These are phyloP conservation scores for Eciton burchellii DNA, from an alignment of 1,140 invertebrate genomes.

Conservation along the genomic window DNA sequence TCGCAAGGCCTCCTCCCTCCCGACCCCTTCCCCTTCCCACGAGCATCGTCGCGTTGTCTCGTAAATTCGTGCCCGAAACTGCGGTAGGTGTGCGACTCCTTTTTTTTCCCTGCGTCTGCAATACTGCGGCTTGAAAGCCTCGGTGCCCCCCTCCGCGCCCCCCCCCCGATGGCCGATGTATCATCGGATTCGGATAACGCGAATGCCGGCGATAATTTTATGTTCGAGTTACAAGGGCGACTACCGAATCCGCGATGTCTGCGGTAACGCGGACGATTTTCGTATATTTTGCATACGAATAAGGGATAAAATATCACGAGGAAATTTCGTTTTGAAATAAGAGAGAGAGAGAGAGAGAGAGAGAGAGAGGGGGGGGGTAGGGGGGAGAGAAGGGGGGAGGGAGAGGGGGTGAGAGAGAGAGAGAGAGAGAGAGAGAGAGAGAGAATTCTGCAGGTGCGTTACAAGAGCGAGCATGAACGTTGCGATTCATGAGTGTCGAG, in stretches of 20 bases:
- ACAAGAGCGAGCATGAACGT: too few relatives aligned
- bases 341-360: too few relatives aligned
- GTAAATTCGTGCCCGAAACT: conserved; percentile 54
- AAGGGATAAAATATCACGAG: background rate
- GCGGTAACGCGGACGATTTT: conserved; percentile 7
- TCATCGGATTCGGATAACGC: conserved; percentile 23
- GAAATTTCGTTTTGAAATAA: background rate
- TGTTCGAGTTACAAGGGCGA: background rate
- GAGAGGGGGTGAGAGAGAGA: too few relatives aligned
- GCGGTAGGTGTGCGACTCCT: conserved; percentile 45
- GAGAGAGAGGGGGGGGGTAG: too few relatives aligned
- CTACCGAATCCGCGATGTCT: background rate
- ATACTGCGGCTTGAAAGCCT: background rate
- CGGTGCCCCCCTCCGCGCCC: too few relatives aligned
- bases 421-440: too few relatives aligned
- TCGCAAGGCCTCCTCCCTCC: conserved; percentile 55
- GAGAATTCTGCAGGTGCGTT: too few relatives aligned
- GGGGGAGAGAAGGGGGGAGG: too few relatives aligned
- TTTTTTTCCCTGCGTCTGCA: background rate
- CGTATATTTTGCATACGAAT: background rate
- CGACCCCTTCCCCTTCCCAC: conserved; percentile 25
- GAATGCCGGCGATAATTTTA: conserved; percentile 8
- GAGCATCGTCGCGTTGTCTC: conserved; percentile 50
- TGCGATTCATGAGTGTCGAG: background rate
- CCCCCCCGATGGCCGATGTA: conserved; percentile 14